Conservation (phyloP, 2,888 invertebrate genomes). For the Hypomecis atomaria region DNA sequence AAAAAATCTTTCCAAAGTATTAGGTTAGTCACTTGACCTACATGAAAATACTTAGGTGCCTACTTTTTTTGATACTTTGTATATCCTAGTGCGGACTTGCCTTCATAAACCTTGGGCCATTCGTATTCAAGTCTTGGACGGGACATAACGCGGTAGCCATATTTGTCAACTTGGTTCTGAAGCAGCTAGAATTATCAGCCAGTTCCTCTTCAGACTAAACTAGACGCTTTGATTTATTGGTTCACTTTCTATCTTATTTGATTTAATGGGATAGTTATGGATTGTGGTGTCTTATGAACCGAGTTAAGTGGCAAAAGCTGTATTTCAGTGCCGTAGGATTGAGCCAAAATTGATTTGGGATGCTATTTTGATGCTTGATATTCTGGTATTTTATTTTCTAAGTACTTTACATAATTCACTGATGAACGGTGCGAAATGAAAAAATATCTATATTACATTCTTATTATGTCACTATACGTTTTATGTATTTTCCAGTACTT, state of each 20-base stretch:
- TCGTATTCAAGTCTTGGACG: constrained; percentile 39
- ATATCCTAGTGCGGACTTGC: background rate
- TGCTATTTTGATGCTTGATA: no score
- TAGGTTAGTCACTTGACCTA: no score
- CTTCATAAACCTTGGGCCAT: constrained; percentile 23
- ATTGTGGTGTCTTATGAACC: background rate
- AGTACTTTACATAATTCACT: no score
- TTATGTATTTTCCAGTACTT: no score
- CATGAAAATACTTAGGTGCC: no score
- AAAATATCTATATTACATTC: no score
- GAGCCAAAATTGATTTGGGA: no score
- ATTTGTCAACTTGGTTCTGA: constrained; percentile 33
- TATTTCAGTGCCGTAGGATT: background rate
- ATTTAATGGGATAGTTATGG: background rate
- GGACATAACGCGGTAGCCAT: constrained; percentile 36
- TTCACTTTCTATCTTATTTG: background rate
- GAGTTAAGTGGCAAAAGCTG: background rate
- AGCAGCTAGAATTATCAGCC: constrained; percentile 18
- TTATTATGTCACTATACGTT: no score
- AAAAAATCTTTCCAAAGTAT: no score
- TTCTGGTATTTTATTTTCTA: no score
- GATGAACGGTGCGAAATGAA: no score
- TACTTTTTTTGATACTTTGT: no score
- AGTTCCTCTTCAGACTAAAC: constrained; percentile 11
- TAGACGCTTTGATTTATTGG: constrained; percentile 3